phyloP scores from a whole-genome alignment of 1,140 invertebrate genomes.

The Penaeus japonicus region DNA sequence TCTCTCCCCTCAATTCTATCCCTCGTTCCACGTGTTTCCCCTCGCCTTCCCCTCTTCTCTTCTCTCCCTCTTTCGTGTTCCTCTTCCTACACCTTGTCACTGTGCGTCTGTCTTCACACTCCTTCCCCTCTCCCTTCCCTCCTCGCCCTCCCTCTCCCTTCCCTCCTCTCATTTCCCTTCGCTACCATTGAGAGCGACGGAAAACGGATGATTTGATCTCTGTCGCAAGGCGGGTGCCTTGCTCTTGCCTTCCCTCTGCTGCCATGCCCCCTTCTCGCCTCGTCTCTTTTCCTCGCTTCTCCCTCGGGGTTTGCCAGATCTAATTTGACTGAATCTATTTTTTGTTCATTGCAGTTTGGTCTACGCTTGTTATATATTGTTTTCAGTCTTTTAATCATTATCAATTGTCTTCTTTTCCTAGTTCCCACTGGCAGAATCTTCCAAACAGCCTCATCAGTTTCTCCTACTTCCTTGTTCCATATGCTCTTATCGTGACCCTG shows the following conservation, averaged over 20 bases:
- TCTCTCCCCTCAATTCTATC: background rate
- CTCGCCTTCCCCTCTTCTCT: background rate
- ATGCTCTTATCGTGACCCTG: background rate
- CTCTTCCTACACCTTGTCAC: background rate
- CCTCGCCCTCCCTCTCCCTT: too few relatives aligned
- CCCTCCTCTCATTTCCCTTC: too few relatives aligned
- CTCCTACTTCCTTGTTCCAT: background rate
- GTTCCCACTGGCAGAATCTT: background rate
- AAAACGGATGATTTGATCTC: background rate
- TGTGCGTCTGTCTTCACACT: background rate
- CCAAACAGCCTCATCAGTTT: background rate
- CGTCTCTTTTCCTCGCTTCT: background rate
- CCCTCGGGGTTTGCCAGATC: too few relatives aligned
- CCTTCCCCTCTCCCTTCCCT: background rate
- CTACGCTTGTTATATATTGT: background rate
- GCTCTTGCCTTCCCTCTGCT: background rate
- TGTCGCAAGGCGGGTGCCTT: background rate
- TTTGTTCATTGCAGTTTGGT: too few relatives aligned
- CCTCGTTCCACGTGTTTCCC: background rate
- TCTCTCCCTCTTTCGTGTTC: background rate
- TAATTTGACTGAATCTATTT: too few relatives aligned
- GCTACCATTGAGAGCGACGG: background rate
- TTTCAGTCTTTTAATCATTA: too few relatives aligned
- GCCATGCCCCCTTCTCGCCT: too few relatives aligned
- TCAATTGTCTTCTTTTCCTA: background rate